Evolutionary conservation across 2,113 vertebrate genomes (phyloP).

Genomic region (Romanogobio albipinnatus): DNA sequence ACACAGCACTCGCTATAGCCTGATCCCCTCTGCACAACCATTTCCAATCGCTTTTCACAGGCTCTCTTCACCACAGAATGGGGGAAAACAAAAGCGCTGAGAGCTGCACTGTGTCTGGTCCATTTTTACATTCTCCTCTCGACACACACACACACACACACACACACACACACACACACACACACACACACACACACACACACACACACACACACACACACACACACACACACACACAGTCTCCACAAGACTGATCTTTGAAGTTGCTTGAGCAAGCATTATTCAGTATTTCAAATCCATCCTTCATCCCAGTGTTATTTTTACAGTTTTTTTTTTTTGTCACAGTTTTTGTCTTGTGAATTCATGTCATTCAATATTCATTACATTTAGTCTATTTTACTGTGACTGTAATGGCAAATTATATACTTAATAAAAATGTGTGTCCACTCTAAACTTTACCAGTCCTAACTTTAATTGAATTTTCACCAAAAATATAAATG

Average conservation of each 20-base stretch:
- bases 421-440: background rate
- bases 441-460: background rate
- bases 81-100: constrained; percentile 42
- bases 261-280: constrained; percentile 37
- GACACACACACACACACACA: constrained; percentile 4
- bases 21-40: constrained; percentile 12
- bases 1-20: constrained; percentile 7
- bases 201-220: background rate
- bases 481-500: background rate
- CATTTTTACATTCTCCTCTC: constrained; percentile 41
- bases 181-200: background rate
- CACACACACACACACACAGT: background rate
- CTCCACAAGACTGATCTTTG: constrained; percentile 43
- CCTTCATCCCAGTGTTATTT: background rate
- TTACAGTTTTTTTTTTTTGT: constrained; percentile 7
- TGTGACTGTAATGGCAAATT: background rate
- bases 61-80: constrained; percentile 39
- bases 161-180: background rate
- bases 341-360: background rate
- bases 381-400: background rate
- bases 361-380: background rate
- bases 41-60: constrained; percentile 40
- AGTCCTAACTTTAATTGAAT: background rate
- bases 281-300: constrained; percentile 17
- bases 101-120: constrained; percentile 45